Evolutionary conservation across 1,140 invertebrate species (phyloP), one percentile per base, ranked within the genome.

Genomic region (Trachymyrmex septentrionalis): DNA sequence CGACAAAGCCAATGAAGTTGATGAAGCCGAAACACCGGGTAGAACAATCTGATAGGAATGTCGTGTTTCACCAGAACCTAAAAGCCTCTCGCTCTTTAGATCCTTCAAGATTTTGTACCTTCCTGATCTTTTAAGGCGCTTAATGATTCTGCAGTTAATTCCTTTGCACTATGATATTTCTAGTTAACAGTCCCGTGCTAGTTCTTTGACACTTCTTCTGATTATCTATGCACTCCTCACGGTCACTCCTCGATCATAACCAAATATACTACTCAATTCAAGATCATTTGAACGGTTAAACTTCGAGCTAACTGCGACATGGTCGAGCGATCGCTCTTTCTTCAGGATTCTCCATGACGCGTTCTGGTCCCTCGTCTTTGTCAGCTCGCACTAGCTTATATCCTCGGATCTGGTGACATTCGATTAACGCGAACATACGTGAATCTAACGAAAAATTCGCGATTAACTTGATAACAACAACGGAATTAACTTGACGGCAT

Each of bases 401-500:
- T 55, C 9, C 9, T 81, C 21, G n/a, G 9, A 44, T n/a, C 48
- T n/a, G 24, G 57, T 5, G 48, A 34, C 14, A 71, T 7, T 21
- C 53, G 53, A 21, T 61, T 24, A 30, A 38, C 48, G 53, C 55
- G 78, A 4, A 71, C 14, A 1, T 72, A 19, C n/a, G 44, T 57
- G 30, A 16, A 67, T 9, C 55, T 19, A 84, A 50, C 24, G 14
- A 50, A 24, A 7, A 9, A 48, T 38, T 7, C 59, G 19, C 61
- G 61, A 55, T 48, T 66, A 44, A 44, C 9, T 44, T 44, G 9
- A 44, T 9, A 10, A 44, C 9, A 44, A 34, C 63, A 12, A 80
- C 21, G 21, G 21, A 30, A 80, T 30, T 80, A 67, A 84, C 69
- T 73, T n/a, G 71, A 73, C 80, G 73, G 55, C 88, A 87, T 91